Percentiles rank a stretch among this genome's conserved stretches.
Evolutionary conservation across 2,888 invertebrate species (phyloP).

Genomic region (Drosophila acutilabella): DNA sequence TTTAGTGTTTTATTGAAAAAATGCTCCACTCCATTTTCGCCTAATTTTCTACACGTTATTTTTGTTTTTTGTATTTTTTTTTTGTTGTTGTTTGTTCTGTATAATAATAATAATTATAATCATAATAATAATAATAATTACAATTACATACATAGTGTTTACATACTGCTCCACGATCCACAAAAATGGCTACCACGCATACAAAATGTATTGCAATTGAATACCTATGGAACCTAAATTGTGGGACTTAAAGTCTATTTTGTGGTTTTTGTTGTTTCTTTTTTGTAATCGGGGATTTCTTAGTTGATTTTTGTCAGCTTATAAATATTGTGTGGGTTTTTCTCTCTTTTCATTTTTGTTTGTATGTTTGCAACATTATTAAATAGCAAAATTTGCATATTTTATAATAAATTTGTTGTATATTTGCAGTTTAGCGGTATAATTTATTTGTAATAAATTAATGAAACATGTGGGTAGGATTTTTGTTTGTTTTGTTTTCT

Average conservation of each 20-base stretch:
- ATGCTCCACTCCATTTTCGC: constrained; percentile 78
- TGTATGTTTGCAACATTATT: constrained; percentile 39
- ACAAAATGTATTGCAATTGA: constrained; percentile 77
- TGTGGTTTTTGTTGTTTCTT: constrained; percentile 50
- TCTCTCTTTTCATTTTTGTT: constrained; percentile 12
- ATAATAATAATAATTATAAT: constrained; percentile 52
- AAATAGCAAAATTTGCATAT: constrained; percentile 56
- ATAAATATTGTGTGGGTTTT: constrained; percentile 47
- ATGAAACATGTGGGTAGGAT: constrained; percentile 65
- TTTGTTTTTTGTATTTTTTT: constrained; percentile 50
- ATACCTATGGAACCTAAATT: constrained; percentile 74
- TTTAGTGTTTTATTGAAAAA: constrained; percentile 79
- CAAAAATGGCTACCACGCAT: constrained; percentile 77
- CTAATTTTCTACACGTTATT: constrained; percentile 76
- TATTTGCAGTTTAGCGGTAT: constrained; percentile 60
- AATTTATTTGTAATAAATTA: constrained; percentile 77
- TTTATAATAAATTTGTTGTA: constrained; percentile 44
- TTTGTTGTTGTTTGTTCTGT: constrained; percentile 29
- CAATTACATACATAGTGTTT: constrained; percentile 74
- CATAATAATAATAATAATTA: constrained; percentile 70
- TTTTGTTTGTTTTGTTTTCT: constrained; percentile 28
- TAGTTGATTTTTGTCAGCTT: constrained; percentile 53
- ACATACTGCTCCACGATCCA: constrained; percentile 69
- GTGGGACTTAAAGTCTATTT: constrained; percentile 73
- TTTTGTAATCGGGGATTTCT: constrained; percentile 36